Evolutionary conservation across 2,797 vertebrate genomes (phyloP).

Genomic region (Myripristis jacobus): DNA sequence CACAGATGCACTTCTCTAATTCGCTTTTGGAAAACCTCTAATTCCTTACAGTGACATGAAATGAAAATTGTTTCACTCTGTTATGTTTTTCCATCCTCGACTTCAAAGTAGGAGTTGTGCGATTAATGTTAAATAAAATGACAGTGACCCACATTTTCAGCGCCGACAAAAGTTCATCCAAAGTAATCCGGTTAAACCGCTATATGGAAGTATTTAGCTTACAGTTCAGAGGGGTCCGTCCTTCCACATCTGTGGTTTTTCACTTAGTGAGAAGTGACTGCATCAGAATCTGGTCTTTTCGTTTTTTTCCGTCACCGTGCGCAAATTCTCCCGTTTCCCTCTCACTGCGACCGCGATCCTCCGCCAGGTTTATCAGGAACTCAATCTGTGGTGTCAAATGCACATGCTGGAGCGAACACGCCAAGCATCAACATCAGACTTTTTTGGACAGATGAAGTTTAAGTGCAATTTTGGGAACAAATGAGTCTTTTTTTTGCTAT

Average conservation of each 20-base stretch:
- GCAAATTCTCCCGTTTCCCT: constrained; percentile 14
- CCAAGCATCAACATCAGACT: constrained; percentile 17
- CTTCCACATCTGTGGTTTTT: constrained; percentile 58
- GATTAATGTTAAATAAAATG: constrained; percentile 23
- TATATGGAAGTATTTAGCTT: constrained; percentile 57
- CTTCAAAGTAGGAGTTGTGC: constrained; percentile 18
- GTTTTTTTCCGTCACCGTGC: constrained; percentile 12
- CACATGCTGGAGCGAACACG: constrained; percentile 11
- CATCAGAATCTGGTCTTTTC: constrained; percentile 44
- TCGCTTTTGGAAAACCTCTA: background rate
- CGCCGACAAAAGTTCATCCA: constrained; percentile 6
- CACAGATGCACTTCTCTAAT: too few relatives aligned
- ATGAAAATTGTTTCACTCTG: constrained; percentile 34
- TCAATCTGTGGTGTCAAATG: constrained; percentile 45
- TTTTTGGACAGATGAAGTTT: constrained; percentile 29
- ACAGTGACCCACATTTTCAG: constrained; percentile 12
- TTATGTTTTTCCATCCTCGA: constrained; percentile 5
- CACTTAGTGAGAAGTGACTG: constrained; percentile 44
- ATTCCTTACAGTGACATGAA: constrained; percentile 29
- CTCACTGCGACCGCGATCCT: constrained; percentile 9
- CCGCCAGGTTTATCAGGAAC: constrained; percentile 1
- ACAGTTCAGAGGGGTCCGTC: constrained; percentile 62
- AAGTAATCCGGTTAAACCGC: constrained; percentile 43
- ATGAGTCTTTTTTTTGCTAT: constrained; percentile 32
- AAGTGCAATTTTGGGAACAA: constrained; percentile 40